These are phyloP conservation scores for Drosophila seguyi DNA, from an alignment of 1,140 invertebrate genomes.

Conservation along the genomic window DNA sequence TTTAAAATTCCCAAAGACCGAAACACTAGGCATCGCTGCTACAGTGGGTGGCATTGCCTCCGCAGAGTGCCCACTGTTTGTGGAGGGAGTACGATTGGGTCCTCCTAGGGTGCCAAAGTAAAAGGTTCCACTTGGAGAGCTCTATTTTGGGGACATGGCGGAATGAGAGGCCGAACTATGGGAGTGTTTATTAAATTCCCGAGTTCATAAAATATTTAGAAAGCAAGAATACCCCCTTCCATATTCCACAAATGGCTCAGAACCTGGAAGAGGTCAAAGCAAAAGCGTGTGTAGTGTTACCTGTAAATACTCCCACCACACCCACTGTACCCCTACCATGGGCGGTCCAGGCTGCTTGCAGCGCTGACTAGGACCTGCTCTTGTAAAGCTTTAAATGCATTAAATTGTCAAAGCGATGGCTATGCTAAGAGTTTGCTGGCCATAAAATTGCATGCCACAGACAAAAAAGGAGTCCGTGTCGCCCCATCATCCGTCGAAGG, in stretches of 20 bases:
- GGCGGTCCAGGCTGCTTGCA: conserved; percentile 38
- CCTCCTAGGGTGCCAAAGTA: conserved; percentile 1
- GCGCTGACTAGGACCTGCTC: conserved; percentile 29
- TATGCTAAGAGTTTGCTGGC: conserved; percentile 70
- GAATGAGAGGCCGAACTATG: not conserved
- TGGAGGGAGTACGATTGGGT: not conserved
- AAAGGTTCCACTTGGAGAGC: conserved; percentile 10
- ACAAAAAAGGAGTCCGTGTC: conserved; percentile 69
- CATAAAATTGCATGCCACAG: conserved; percentile 76
- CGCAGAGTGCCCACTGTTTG: not conserved
- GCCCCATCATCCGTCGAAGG: conserved; percentile 35
- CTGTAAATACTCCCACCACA: not conserved
- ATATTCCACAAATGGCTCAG: accelerated
- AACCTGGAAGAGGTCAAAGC: too few relatives aligned
- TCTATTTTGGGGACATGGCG: conserved; percentile 1
- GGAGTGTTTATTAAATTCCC: not conserved
- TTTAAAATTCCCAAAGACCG: conserved; percentile 75
- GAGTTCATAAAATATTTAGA: not conserved
- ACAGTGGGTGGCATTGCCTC: conserved; percentile 33
- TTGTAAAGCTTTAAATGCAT: conserved; percentile 77
- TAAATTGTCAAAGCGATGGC: conserved; percentile 73
- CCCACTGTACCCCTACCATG: conserved; percentile 53
- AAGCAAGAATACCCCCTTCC: not conserved
- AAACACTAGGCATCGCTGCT: conserved; percentile 34
- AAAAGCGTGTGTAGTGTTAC: not conserved